Base-by-base conservation (phyloP, 2,797 vertebrate genomes). In the Microctenopoma stevenorrisi region DNA sequence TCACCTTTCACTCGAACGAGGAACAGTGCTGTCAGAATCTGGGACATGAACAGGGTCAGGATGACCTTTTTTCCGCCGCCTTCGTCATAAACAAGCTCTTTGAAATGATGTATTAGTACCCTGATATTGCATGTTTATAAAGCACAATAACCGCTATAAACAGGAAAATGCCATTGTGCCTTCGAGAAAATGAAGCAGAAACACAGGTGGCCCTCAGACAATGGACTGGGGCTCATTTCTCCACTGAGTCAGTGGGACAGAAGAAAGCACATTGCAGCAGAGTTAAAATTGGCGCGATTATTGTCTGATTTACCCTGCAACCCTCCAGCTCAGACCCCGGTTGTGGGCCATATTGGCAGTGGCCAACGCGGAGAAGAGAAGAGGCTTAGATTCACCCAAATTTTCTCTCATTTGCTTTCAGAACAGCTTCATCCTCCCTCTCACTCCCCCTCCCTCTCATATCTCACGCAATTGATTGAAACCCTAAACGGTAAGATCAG, bases 391-490 rank as follows among this genome's bases (percentile, higher is more conserved):
- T 83, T 82, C 66, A 64, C 72, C 68, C 33, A 64, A 55, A 77
- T 64, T 18, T 62, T 68, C 44, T 67, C 76, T 85, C 80, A 74
- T 83, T 88, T 83, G 75, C 72, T 81, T 80, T 82, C 79, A 67
- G 72, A 48, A 56, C 66, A 76, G 78, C 80, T 58, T 74, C 68
- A 46, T 55, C 66, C 84, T 76, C 76, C 65, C 74, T 62, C 74
- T 64, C 78, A 65, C 74, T 68, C 63, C 64, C 64, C 55, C 73
- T 55, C 43, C 51, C 81, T 84, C 79, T 84, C 80, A 82, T 84
- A 82, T 83, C 82, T 86, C 84, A 83, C 53, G 64, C 81, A 75
- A 91, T 91, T 88, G 90, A 91, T 90, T 90, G 88, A 91, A 90
- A 91, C 81, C 67, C 81, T 86, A 91, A 90, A 90, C 86, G 77